A percentile compares a stretch with the other conserved stretches of the same genome.
phyloP scores from a whole-genome alignment of 2,888 invertebrate genomes.

The Sussaba pulchella region DNA sequence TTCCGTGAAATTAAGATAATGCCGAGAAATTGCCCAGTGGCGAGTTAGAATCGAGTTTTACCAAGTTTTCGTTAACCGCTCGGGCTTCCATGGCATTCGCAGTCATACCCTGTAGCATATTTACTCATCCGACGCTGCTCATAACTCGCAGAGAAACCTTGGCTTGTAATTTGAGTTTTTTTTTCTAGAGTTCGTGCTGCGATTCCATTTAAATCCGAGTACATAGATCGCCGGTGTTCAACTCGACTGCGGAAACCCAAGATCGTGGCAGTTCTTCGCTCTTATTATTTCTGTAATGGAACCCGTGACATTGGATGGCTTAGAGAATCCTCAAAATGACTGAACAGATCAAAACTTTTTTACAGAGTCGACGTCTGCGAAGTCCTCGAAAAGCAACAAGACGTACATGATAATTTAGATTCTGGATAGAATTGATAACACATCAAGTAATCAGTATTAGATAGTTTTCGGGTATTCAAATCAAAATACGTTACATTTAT shows the following conservation, averaged over 20 bases:
- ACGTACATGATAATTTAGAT: no score
- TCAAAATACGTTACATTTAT: no score
- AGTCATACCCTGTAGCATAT: conserved; percentile 10
- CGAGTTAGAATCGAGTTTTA: conserved; percentile 37
- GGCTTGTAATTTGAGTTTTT: conserved; percentile 36
- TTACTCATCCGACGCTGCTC: conserved; percentile 25
- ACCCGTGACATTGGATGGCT: no score
- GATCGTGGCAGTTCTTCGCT: no score
- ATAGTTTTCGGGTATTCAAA: no score
- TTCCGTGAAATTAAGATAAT: conserved; percentile 69
- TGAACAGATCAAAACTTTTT: no score
- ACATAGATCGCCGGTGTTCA: neutral
- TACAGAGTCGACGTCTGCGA: no score
- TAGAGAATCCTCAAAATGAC: no score
- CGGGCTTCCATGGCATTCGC: neutral
- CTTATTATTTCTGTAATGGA: no score
- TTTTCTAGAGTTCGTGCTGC: neutral
- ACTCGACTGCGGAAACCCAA: neutral
- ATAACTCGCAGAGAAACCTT: conserved; percentile 16
- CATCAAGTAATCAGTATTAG: no score
- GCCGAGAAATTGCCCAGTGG: conserved; percentile 54
- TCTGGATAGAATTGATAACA: no score
- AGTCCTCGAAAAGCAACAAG: no score
- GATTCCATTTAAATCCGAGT: neutral
- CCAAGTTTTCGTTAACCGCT: conserved; percentile 20